Conservation (phyloP, 2,888 invertebrate genomes). For the Agrochola macilenta region DNA sequence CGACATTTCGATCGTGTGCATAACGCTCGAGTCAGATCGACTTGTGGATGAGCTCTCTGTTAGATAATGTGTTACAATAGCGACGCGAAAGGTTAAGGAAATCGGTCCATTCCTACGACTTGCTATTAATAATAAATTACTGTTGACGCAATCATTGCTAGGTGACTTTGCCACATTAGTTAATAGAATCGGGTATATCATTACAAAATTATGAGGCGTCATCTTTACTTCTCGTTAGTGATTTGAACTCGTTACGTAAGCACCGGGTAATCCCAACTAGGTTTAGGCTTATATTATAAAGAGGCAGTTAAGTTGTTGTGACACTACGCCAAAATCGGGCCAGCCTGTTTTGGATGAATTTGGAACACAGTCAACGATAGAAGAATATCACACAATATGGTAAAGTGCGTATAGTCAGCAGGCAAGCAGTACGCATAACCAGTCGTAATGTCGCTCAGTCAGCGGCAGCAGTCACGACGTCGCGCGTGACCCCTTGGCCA, state of each 20-base stretch:
- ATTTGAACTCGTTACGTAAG: conserved; percentile 57
- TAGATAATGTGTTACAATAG: conserved; percentile 20
- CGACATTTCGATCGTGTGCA: neutral
- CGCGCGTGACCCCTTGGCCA: too few relatives aligned
- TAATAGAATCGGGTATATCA: conserved; percentile 43
- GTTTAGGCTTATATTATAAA: conserved; percentile 17
- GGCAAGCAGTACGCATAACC: neutral
- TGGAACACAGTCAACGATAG: neutral
- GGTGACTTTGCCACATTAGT: conserved; percentile 56
- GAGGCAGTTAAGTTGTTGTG: conserved; percentile 31
- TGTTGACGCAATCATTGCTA: conserved; percentile 30
- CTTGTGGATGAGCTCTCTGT: conserved; percentile 12
- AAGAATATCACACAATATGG: neutral
- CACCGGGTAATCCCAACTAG: conserved; percentile 28
- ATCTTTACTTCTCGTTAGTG: conserved; percentile 34
- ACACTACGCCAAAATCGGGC: neutral
- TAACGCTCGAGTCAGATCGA: neutral
- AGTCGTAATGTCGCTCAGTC: too few relatives aligned
- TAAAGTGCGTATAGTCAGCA: too few relatives aligned
- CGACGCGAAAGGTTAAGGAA: conserved; percentile 35
- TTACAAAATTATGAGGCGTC: conserved; percentile 37
- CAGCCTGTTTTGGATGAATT: neutral
- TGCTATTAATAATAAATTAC: conserved; percentile 22
- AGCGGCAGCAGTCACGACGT: neutral
- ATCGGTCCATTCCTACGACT: conserved; percentile 10